These are phyloP conservation scores for Araneus ventricosus DNA, from an alignment of 1,140 invertebrate species.

Conservation along the genomic window DNA sequence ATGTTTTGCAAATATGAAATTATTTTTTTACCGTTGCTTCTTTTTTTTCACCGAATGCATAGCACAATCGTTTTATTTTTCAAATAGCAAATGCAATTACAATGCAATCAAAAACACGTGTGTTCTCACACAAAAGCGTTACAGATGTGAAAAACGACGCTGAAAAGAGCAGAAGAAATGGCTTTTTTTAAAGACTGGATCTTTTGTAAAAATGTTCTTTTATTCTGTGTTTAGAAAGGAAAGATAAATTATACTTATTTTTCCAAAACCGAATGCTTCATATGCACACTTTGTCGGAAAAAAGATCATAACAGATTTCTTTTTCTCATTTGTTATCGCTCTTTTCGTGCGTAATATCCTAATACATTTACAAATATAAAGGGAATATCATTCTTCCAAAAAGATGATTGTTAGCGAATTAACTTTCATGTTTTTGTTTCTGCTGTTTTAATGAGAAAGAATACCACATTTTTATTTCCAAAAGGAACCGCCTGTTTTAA, in stretches of 20 bases:
- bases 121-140: neutral
- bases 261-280: neutral
- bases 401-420: neutral
- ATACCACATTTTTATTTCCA: neutral
- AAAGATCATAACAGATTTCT: neutral
- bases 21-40: neutral
- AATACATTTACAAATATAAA: neutral
- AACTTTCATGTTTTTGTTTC: neutral
- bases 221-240: neutral
- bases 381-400: neutral
- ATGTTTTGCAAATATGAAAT: neutral
- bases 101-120: slow-evolving; percentile 34
- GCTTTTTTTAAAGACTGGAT: neutral
- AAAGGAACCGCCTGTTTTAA: neutral
- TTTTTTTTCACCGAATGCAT: neutral
- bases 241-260: neutral
- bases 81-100: neutral
- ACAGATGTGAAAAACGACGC: neutral
- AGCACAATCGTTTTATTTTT: neutral
- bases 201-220: neutral
- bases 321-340: too few species aligned
- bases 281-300: neutral
- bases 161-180: neutral
- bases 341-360: neutral
- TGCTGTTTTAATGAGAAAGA: neutral